Percentiles rank a stretch among this genome's conserved stretches.
phyloP scores from a whole-genome alignment of 2,888 invertebrate genomes.

The Temnothorax unifasciatus region DNA sequence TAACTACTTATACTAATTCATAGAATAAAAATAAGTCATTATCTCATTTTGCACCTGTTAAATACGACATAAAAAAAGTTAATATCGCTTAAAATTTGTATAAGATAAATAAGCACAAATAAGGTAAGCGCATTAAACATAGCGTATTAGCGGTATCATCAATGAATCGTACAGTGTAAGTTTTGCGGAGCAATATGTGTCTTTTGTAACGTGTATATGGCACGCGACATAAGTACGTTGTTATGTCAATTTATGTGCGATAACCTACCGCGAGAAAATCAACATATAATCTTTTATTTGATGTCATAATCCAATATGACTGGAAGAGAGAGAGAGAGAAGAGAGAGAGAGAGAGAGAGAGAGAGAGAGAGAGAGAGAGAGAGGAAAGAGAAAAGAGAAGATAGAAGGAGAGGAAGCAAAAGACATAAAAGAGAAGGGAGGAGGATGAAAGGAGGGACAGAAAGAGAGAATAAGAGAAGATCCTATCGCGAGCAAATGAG shows the following conservation, averaged over 20 bases:
- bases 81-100: neutral
- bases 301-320: conserved; percentile 29
- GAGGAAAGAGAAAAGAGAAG: neutral
- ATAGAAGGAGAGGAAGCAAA: neutral
- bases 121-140: neutral
- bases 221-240: neutral
- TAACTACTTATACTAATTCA: neutral
- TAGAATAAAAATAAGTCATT: neutral
- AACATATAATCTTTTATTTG: conserved; percentile 25
- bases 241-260: conserved; percentile 15
- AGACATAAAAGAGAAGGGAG: neutral
- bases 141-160: neutral
- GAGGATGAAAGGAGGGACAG: neutral
- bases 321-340: neutral
- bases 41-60: neutral
- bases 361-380: neutral
- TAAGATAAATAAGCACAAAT: neutral
- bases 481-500: conserved; percentile 18
- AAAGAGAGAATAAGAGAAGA: conserved; percentile 21
- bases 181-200: neutral
- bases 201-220: neutral
- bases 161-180: neutral
- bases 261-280: neutral
- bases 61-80: neutral
- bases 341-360: neutral